Evolutionary conservation across 1,140 invertebrate genomes (phyloP).

Genomic region (Euura saliciscinereae): DNA sequence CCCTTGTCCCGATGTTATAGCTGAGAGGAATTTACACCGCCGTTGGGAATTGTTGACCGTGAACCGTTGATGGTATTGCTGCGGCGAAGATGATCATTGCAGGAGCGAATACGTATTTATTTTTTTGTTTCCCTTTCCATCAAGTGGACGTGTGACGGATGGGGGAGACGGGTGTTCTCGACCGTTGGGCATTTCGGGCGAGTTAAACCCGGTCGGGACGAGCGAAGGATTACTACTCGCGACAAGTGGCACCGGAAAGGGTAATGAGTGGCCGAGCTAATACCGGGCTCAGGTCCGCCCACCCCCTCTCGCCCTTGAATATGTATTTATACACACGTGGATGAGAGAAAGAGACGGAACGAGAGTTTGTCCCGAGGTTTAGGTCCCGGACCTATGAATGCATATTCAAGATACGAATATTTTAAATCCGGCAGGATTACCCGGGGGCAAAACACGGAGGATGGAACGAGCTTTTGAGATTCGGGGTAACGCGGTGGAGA

Average conservation of each 20-base stretch:
- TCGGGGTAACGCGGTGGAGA: not conserved
- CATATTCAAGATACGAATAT: slow-evolving; percentile 53
- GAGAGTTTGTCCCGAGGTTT: slow-evolving; percentile 14
- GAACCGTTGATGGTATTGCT: not conserved
- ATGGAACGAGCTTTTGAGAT: slow-evolving; percentile 12
- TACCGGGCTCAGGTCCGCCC: slow-evolving; percentile 32
- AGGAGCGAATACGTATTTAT: too few relatives aligned
- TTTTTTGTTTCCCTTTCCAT: too few relatives aligned
- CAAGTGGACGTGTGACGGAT: too few relatives aligned
- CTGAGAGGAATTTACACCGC: not conserved
- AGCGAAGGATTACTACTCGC: slow-evolving; percentile 41
- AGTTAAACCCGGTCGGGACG: slow-evolving; percentile 26
- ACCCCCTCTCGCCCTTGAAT: slow-evolving; percentile 19
- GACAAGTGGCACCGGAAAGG: slow-evolving; percentile 44
- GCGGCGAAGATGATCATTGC: too few relatives aligned
- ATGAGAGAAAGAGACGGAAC: not conserved
- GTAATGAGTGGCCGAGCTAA: slow-evolving; percentile 45
- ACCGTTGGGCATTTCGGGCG: not conserved
- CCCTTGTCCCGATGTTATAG: not conserved
- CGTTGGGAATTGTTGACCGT: not conserved
- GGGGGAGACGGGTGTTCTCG: too few relatives aligned
- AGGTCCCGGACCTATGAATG: slow-evolving; percentile 41
- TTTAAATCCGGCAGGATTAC: slow-evolving; percentile 56
- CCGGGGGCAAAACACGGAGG: slow-evolving; percentile 19
- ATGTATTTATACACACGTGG: slow-evolving; percentile 14